Conservation (phyloP, 1,140 invertebrate species). For the Drosophila miranda region DNA sequence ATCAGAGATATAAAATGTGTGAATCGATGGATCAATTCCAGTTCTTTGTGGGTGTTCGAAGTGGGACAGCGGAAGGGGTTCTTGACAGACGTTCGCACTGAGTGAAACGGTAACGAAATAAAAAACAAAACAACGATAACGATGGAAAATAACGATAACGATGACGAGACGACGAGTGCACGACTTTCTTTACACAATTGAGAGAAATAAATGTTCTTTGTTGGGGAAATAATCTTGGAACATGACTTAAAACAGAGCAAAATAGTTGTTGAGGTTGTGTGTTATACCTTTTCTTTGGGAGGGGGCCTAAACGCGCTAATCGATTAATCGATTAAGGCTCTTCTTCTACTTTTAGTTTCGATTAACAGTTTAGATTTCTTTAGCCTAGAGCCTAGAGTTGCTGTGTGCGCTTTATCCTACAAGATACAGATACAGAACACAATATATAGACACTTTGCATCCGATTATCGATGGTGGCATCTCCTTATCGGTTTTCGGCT, state of each 20-base stretch:
- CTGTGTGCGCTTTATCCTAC: constrained; percentile 49
- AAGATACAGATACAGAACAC: constrained; percentile 55
- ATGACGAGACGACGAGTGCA: neutral
- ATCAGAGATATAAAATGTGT: neutral
- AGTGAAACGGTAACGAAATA: neutral
- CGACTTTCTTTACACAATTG: no score
- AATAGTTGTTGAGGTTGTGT: no score
- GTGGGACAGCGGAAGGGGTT: neutral
- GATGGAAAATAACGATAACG: neutral
- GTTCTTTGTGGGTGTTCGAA: constrained; percentile 30
- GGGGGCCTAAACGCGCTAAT: no score
- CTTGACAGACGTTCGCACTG: constrained; percentile 3
- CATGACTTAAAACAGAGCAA: no score
- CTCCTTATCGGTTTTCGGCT: neutral
- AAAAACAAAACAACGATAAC: constrained; percentile 9
- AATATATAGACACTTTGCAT: constrained; percentile 22
- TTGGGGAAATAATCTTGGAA: no score
- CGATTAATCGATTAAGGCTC: no score
- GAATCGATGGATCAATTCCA: constrained; percentile 35
- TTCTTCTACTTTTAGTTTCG: no score
- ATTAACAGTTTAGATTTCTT: neutral
- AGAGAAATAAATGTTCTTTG: no score
- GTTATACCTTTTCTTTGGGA: no score
- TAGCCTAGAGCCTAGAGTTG: constrained; percentile 17
- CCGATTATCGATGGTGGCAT: no score